Conservation (phyloP, 2,113 vertebrate species). For the Lycaon pictus region DNA sequence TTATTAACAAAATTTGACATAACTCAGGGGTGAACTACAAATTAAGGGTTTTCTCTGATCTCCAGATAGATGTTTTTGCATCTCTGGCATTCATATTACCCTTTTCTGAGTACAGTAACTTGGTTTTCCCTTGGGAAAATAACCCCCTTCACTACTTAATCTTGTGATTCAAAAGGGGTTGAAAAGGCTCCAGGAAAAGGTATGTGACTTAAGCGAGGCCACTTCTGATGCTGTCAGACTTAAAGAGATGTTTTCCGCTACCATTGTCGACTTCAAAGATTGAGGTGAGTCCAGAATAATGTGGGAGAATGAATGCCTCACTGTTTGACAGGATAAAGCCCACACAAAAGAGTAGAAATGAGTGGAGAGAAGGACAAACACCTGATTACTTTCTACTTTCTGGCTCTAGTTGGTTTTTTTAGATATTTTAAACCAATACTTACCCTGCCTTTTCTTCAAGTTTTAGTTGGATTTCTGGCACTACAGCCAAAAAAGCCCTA, state of each 20-base stretch:
- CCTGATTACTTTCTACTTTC: slow-evolving; percentile 19
- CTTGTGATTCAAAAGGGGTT: neutral
- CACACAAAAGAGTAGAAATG: neutral
- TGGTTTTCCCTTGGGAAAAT: slow-evolving; percentile 21
- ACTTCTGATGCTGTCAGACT: neutral
- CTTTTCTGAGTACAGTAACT: neutral
- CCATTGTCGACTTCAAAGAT: neutral
- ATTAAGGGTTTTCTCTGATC: neutral
- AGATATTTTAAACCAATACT: neutral
- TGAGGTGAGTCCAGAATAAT: neutral
- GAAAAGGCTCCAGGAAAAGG: neutral
- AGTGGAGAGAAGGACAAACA: neutral
- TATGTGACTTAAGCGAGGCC: neutral
- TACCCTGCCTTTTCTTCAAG: neutral
- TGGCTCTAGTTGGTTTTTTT: neutral
- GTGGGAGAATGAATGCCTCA: neutral
- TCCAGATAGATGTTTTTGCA: neutral
- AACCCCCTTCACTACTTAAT: neutral
- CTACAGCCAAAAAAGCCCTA: neutral
- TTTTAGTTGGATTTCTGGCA: neutral
- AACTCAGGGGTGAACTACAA: neutral
- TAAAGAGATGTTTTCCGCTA: slow-evolving; percentile 1
- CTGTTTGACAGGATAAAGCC: neutral
- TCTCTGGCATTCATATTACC: neutral
- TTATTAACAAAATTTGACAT: neutral